These are phyloP conservation scores for Petrolisthes manimaculis DNA, from an alignment of 2,888 invertebrate genomes.

Conservation along the genomic window DNA sequence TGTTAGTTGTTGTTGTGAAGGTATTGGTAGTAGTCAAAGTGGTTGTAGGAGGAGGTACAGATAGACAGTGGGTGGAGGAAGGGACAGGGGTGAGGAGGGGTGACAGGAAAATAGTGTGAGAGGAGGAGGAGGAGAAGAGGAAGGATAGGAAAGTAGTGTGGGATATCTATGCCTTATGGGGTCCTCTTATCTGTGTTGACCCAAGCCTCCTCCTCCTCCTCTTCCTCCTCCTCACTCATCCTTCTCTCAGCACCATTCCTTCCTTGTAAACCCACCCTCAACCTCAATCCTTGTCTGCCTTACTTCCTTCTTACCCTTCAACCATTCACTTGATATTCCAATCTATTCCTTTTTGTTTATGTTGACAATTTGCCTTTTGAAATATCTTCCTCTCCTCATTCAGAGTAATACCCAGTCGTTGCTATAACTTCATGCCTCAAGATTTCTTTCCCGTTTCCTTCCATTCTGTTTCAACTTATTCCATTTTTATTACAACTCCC, in stretches of 20 bases:
- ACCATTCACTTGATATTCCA: neutral
- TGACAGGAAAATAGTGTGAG: neutral
- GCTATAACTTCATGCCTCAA: neutral
- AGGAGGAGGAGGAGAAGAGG: neutral
- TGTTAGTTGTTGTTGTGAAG: too few relatives aligned
- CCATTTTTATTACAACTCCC: neutral
- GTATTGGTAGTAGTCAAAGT: too few relatives aligned
- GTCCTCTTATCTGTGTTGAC: neutral
- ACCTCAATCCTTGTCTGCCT: neutral
- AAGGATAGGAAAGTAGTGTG: neutral
- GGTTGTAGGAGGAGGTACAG: too few relatives aligned
- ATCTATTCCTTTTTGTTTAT: too few relatives aligned
- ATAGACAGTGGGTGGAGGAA: neutral
- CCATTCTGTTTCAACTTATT: neutral
- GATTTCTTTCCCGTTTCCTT: neutral
- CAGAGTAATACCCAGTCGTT: neutral
- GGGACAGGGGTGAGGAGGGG: neutral
- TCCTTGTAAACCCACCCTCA: neutral
- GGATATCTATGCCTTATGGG: too few relatives aligned
- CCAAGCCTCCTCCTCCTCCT: neutral
- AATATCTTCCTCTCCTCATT: neutral
- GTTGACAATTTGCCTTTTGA: neutral
- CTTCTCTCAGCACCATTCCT: neutral
- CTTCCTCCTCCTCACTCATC: neutral
- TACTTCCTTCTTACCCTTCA: neutral